These are phyloP conservation scores for Doris montereyensis DNA, from an alignment of 2,888 invertebrate genomes.

Conservation along the genomic window DNA sequence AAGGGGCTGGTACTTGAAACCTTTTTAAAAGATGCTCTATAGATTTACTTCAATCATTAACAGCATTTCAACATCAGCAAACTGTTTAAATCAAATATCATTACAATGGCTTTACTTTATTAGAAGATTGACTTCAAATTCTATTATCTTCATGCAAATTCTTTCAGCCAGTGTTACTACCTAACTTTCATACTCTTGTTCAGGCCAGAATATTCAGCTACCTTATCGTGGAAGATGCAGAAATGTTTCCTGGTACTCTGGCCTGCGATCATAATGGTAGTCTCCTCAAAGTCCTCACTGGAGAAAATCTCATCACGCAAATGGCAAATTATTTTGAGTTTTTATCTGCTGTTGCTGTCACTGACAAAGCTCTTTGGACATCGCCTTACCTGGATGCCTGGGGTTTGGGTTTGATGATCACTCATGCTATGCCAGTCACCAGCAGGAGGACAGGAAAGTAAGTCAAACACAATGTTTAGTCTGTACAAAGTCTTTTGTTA, in stretches of 20 bases:
- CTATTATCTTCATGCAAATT: no score
- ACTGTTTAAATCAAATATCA: no score
- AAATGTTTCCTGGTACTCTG: slow-evolving; percentile 71
- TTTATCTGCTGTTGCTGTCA: slow-evolving; percentile 69
- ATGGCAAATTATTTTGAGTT: slow-evolving; percentile 74
- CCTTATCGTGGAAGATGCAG: slow-evolving; percentile 72
- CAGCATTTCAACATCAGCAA: no score
- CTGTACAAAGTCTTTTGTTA: no score
- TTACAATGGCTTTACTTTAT: no score
- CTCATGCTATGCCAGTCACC: slow-evolving; percentile 72
- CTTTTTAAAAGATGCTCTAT: no score
- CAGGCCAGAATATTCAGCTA: slow-evolving; percentile 73
- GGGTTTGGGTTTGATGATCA: slow-evolving; percentile 73
- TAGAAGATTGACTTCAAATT: no score
- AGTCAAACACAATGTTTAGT: no score
- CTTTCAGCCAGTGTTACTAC: no score
- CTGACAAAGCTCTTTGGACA: slow-evolving; percentile 71
- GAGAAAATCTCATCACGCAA: slow-evolving; percentile 73
- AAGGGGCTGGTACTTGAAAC: no score
- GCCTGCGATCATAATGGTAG: slow-evolving; percentile 71
- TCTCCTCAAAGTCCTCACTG: slow-evolving; percentile 68
- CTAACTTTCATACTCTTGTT: slow-evolving; percentile 30
- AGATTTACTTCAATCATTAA: no score
- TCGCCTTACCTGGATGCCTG: slow-evolving; percentile 73
- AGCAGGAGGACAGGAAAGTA: slow-evolving; percentile 68